Conservation (phyloP, 2,113 vertebrate genomes). For the Pelusios castaneus region DNA sequence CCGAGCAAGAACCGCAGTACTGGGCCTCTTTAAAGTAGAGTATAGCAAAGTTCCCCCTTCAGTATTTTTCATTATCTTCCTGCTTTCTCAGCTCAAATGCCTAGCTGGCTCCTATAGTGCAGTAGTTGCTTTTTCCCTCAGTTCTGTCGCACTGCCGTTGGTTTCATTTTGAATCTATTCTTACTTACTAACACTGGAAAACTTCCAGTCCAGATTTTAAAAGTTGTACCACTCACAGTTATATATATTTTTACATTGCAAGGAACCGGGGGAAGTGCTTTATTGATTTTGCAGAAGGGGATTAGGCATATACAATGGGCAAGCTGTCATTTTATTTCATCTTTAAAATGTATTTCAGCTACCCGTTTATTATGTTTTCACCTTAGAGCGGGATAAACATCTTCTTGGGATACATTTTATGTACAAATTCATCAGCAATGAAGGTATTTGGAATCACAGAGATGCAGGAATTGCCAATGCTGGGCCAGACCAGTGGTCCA, state of each 20-base stretch:
- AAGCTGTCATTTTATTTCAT: constrained; percentile 28
- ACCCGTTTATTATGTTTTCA: constrained; percentile 33
- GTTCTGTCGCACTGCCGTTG: background rate
- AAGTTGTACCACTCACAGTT: background rate
- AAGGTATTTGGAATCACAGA: rapidly evolving
- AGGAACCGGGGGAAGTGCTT: background rate
- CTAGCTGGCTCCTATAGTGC: background rate
- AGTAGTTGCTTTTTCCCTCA: background rate
- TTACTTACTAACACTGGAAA: background rate
- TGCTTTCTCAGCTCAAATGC: constrained; percentile 29
- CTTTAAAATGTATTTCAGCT: constrained; percentile 26
- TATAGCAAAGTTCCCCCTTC: background rate
- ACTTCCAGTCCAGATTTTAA: background rate
- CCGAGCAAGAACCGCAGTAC: background rate
- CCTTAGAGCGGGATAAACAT: background rate
- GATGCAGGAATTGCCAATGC: rapidly evolving
- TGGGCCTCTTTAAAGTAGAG: background rate
- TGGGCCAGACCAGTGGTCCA: background rate
- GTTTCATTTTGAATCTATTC: background rate
- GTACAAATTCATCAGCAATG: background rate
- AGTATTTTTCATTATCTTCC: constrained; percentile 46
- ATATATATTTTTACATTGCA: background rate
- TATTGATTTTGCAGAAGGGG: background rate
- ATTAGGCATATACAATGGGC: background rate
- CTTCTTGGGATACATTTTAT: background rate